Evolutionary conservation across 2,113 vertebrate species (phyloP).

Genomic region (Chrysemys picta): DNA sequence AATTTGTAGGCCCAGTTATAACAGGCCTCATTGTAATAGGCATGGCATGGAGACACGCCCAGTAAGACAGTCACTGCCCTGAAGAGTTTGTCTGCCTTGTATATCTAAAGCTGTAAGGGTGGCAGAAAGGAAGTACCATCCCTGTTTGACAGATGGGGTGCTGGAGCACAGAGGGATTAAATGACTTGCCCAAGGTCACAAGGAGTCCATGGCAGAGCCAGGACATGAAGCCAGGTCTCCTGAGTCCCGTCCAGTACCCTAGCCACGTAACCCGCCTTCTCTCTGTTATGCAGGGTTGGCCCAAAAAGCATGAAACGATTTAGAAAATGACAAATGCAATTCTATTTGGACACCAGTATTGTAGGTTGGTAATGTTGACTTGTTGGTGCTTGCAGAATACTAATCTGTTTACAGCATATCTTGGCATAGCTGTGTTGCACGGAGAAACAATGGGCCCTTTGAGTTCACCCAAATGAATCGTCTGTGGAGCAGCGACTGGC

Average conservation of each 20-base stretch:
- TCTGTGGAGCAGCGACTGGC: accelerated
- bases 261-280: neutral
- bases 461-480: neutral
- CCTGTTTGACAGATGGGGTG: neutral
- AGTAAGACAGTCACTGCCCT: neutral
- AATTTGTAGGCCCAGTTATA: neutral
- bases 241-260: neutral
- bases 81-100: neutral
- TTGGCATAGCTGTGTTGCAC: neutral
- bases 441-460: neutral
- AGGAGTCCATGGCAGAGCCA: neutral
- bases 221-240: neutral
- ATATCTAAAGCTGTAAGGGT: neutral
- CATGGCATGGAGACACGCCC: neutral
- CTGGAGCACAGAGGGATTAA: neutral
- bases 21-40: neutral
- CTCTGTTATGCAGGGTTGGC: neutral
- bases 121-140: neutral
- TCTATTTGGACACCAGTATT: neutral
- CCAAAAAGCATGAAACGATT: neutral
- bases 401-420: neutral
- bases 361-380: neutral
- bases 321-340: neutral
- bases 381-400: neutral
- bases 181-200: neutral